Evolutionary conservation across 2,888 invertebrate genomes (phyloP), one percentile per base, ranked within the genome.

Genomic region (Calameuta filiformis): DNA sequence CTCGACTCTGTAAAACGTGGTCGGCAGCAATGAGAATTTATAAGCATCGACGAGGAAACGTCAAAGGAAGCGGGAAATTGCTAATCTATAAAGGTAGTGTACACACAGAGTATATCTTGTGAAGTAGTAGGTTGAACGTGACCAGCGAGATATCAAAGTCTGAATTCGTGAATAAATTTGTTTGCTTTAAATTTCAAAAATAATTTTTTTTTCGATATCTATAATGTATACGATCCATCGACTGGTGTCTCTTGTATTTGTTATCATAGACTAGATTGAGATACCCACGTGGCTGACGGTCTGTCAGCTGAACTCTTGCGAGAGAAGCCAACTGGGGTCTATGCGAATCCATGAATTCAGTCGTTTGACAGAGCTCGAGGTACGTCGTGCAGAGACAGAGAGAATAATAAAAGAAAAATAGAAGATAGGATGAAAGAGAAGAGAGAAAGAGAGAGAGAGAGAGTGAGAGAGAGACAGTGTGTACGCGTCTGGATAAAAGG

Each of bases 1-100:
- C 90, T 79, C 90, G 90, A 85, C 87, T 90, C 91, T 91, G 89
- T 68, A 90, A 90, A 85, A 73, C 79, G 85, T 79, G 80, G 80
- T 73, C 37, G 35, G 35, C 74, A 69, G 81, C 79, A 75, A 76
- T 68, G 73, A 73, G 75, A 69, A 68, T 40, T 79, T 69, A 56
- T 69, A 35, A 56, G 15, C 33, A 76, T 75, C 35, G 75, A 40
- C 11, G 34, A 76, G 75, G 75, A 73, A 76, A 56, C 75, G 68
- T 75, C 68, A 76, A 68, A 78, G 40, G 71, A 76, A 73, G 35
- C 71, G 35, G 76, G 30, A 69, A 73, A 74, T 40, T 68, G 71
- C 75, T 73, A 73, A 75, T 79, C 76, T 77, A 56, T 77, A n/a
- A 35, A 74, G 69, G 73, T 33, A 35, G 76, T 69, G 79, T 75